Percentiles rank a stretch among this genome's conserved stretches.
These are phyloP conservation scores for Pseudococcus jackbeardsleyi DNA, from an alignment of 2,888 invertebrate genomes.

Conservation along the genomic window DNA sequence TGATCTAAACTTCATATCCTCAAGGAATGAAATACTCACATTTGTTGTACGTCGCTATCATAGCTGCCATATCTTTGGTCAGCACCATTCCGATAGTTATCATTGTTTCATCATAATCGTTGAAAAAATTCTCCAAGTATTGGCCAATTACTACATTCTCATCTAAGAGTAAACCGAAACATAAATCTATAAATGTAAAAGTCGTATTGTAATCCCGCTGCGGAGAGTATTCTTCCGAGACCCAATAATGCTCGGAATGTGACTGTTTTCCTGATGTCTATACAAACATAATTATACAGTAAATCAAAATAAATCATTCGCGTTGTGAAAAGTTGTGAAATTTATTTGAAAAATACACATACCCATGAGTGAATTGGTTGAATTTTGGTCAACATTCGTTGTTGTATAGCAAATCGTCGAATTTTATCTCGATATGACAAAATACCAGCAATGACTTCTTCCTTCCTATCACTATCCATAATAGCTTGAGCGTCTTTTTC, in stretches of 20 bases:
- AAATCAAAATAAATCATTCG: background rate
- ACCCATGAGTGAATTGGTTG: no score
- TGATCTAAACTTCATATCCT: no score
- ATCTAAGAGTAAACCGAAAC: background rate
- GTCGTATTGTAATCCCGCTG: background rate
- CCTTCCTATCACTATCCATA: background rate
- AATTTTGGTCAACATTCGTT: background rate
- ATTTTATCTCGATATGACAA: background rate
- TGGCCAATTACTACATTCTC: background rate
- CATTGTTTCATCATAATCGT: background rate
- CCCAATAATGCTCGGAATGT: background rate
- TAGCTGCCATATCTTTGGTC: background rate
- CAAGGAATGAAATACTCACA: no score
- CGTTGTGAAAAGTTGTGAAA: background rate
- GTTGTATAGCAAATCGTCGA: background rate
- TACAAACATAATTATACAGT: no score
- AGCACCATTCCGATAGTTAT: background rate
- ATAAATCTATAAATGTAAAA: background rate
- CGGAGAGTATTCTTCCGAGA: background rate
- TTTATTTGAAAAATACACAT: no score
- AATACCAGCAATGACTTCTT: background rate
- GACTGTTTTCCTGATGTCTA: no score
- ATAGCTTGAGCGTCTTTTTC: background rate
- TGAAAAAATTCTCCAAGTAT: background rate
- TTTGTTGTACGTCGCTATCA: background rate